phyloP scores from a whole-genome alignment of 2,797 vertebrate genomes.

The Thamnophis elegans region DNA sequence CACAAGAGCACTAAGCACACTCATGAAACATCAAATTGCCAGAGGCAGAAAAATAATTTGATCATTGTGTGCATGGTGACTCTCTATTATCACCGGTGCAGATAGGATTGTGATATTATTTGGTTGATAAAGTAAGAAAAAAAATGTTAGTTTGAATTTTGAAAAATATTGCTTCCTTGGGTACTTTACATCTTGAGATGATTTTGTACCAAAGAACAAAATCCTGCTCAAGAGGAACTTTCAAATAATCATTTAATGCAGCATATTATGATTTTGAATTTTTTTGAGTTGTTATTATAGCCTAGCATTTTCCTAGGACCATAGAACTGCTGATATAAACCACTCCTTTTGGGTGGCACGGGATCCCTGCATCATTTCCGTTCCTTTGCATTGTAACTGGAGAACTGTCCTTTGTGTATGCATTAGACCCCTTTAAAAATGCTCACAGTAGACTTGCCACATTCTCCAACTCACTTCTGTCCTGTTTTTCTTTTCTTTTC shows the following conservation, averaged over 20 bases:
- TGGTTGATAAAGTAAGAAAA: neutral
- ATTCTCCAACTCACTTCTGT: neutral
- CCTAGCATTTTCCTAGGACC: neutral
- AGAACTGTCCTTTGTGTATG: neutral
- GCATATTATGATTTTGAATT: neutral
- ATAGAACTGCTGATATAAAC: neutral
- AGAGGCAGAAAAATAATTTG: neutral
- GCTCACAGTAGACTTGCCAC: neutral
- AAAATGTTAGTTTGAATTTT: neutral
- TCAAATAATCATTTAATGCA: neutral
- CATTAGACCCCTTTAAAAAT: neutral
- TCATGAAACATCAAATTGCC: neutral
- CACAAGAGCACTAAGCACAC: neutral
- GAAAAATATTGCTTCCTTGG: neutral
- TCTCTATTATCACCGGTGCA: neutral
- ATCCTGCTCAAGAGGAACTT: neutral
- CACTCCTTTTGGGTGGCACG: neutral
- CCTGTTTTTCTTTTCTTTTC: neutral
- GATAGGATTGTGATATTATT: neutral
- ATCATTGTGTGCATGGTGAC: neutral
- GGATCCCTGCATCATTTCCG: neutral
- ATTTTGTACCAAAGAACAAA: neutral
- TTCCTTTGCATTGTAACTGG: neutral
- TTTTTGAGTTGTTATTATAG: neutral
- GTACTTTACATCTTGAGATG: neutral